Conservation (phyloP, 1,140 invertebrate species). For the Phortica variegata region DNA sequence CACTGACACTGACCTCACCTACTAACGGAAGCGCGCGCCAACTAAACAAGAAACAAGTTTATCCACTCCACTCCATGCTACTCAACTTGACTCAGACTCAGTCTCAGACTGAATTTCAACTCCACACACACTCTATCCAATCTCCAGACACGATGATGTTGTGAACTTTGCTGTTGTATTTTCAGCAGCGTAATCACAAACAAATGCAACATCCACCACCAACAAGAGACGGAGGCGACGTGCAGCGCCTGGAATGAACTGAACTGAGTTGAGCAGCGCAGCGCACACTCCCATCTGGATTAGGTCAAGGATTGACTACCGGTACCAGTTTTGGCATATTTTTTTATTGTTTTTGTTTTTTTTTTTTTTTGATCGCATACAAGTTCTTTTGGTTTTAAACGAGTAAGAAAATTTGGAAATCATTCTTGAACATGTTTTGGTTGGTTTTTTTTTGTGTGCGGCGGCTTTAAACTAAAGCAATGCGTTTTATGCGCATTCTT, state of each 20-base stretch:
- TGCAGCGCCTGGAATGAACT: conserved; percentile 23
- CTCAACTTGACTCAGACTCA: conserved; percentile 12
- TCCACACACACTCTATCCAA: no score
- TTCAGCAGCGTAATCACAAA: conserved; percentile 11
- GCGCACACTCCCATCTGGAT: no score
- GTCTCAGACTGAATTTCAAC: no score
- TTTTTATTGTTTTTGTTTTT: conserved; percentile 28
- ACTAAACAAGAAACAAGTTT: conserved; percentile 41
- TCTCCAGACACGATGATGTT: no score
- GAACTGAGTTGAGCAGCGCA: no score
- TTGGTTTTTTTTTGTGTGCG: not conserved
- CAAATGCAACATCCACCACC: conserved; percentile 15
- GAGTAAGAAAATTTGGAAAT: conserved; percentile 22
- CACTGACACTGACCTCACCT: conserved; percentile 51
- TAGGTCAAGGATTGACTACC: conserved; percentile 53
- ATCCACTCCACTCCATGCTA: conserved; percentile 37
- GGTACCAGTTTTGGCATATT: conserved; percentile 43
- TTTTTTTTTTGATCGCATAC: conserved; percentile 27
- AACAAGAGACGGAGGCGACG: conserved; percentile 28
- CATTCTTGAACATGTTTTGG: conserved; percentile 50
- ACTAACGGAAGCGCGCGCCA: conserved; percentile 42
- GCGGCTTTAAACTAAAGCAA: not conserved
- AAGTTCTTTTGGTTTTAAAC: conserved; percentile 24
- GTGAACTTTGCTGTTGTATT: conserved; percentile 26
- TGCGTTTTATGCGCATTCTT: no score